Base-by-base conservation (phyloP, 1,140 invertebrate species). In the Eufriesea mexicana region DNA sequence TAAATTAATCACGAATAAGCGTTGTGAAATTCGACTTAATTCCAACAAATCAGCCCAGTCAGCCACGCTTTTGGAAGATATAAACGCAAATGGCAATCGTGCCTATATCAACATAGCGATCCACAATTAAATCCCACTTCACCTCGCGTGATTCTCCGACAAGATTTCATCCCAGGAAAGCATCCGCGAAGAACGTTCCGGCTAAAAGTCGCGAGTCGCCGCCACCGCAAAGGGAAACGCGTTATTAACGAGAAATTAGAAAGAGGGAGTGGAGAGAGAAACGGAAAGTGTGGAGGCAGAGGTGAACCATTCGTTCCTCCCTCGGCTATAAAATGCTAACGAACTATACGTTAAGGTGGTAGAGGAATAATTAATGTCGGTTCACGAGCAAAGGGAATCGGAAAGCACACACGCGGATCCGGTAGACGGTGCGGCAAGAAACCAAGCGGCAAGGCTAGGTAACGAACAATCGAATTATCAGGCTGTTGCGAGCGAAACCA, bases 381-480 rank as follows among this genome's bases (percentile, higher is more conserved):
- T 66, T 75, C 67, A 68, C 28, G 80, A 73, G 70, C 74, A 83
- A 87, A 87, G 86, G 62, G 86, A 86, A 86, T 86, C 75, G 80
- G 75, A 23, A 68, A 87, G 74, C 85, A 55, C 51, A 45, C n/a
- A 61, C 14, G 28, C 25, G 49, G 57, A 61, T 59, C 83, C 28
- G 49, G n/a, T 54, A 71, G 70, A 23, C 57, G 64, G 20, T 49
- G 78, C 49, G 73, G 35, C 67, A 83, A 86, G 84, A 45, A 86
- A 77, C 42, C 51, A n/a, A 54, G 76, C 71, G 51, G 42, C 78
- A 12, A 28, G 47, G 57, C 47, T 59, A 51, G 78, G 12, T 35
- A 51, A 76, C 73, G 84, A 85, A 86, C 85, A 86, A 86, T 86
- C 79, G 85, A 86, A 86, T 86, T 86, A 86, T 86, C 85, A 83